Evolutionary conservation across 2,888 invertebrate genomes (phyloP).

Genomic region (Gortyna flavago): DNA sequence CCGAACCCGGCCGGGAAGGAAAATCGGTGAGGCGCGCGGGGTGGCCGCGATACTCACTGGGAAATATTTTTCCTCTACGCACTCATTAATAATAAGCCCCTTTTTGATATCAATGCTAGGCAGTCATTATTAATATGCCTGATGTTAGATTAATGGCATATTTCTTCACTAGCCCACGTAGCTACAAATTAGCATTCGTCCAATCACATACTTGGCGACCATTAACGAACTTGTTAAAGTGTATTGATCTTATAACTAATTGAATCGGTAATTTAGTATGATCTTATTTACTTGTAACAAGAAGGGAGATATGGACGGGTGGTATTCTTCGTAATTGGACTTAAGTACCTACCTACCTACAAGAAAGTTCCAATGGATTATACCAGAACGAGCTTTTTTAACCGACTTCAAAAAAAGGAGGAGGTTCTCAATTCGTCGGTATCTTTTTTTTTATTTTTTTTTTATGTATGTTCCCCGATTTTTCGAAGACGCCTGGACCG

Average conservation of each 20-base stretch:
- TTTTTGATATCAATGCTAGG: constrained; percentile 40
- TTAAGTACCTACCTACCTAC: background rate
- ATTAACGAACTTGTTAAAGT: constrained; percentile 12
- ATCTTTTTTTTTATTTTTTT: no score
- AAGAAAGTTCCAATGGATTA: background rate
- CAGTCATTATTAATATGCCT: constrained; percentile 41
- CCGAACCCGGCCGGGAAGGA: constrained; percentile 64
- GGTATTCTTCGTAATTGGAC: background rate
- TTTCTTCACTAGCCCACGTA: constrained; percentile 6
- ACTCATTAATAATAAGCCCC: constrained; percentile 59
- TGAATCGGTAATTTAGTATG: constrained; percentile 17
- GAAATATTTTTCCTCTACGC: constrained; percentile 74
- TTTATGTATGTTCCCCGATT: no score
- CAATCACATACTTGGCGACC: constrained; percentile 33
- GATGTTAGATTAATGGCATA: constrained; percentile 45
- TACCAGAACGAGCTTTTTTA: background rate
- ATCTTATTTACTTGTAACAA: background rate
- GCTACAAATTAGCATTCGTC: constrained; percentile 32
- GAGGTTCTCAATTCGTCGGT: no score
- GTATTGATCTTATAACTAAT: constrained; percentile 34
- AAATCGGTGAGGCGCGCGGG: constrained; percentile 70
- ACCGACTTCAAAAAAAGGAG: no score
- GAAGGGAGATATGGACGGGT: background rate
- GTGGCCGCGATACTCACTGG: constrained; percentile 69
- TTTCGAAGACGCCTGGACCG: no score